A percentile compares a stretch with the other conserved stretches of the same genome.
phyloP scores from a whole-genome alignment of 1,140 invertebrate genomes.

The Ephestia elutella region DNA sequence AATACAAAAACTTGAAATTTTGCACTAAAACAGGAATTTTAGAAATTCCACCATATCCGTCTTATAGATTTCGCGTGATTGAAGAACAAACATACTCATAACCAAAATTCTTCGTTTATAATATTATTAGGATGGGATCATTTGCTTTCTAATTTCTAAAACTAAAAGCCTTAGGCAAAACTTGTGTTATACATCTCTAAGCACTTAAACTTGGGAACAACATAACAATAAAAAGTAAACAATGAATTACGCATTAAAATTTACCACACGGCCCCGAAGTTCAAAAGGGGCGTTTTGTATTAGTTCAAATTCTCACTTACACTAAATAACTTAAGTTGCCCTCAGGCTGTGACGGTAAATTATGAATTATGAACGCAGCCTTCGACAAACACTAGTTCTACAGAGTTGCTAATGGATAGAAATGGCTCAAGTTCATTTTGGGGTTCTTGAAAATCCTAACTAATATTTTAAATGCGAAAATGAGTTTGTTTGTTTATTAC shows the following conservation, averaged over 20 bases:
- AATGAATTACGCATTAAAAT: not conserved
- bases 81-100: too few species aligned
- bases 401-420: not conserved
- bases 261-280: not conserved
- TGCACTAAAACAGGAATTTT: too few species aligned
- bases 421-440: not conserved
- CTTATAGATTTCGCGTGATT: too few species aligned
- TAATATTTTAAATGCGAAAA: too few species aligned
- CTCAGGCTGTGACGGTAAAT: slow-evolving; percentile 13
- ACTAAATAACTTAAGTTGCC: not conserved
- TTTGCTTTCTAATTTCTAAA: too few species aligned
- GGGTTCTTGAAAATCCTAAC: not conserved
- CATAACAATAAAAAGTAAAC: slow-evolving; percentile 1
- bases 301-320: slow-evolving; percentile 9
- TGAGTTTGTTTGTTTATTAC: too few species aligned
- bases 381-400: slow-evolving; percentile 18
- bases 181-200: too few species aligned
- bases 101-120: too few species aligned
- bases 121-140: too few species aligned
- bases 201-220: not conserved
- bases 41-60: too few species aligned
- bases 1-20: too few species aligned
- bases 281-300: slow-evolving; percentile 6
- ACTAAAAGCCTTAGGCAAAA: too few species aligned
- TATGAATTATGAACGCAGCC: slow-evolving; percentile 21